Evolutionary conservation across 2,888 invertebrate genomes (phyloP).

Genomic region (Trachelus stipa): DNA sequence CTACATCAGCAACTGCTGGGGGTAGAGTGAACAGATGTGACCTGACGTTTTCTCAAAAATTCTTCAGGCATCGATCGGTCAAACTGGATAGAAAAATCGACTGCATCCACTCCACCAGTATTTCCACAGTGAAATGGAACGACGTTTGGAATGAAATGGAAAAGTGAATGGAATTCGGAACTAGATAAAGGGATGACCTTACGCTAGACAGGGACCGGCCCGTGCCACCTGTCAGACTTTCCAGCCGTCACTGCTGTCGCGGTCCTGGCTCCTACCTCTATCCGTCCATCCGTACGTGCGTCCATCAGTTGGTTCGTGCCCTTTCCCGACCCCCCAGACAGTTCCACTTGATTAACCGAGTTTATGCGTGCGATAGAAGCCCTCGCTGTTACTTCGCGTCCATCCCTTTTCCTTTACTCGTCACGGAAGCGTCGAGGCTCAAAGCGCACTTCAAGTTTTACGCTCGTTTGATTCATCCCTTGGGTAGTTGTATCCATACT

Average conservation of each 20-base stretch:
- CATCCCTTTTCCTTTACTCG: no score
- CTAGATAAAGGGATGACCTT: no score
- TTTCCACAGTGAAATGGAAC: no score
- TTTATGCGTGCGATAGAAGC: constrained; percentile 54
- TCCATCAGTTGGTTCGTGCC: constrained; percentile 10
- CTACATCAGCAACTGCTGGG: no score
- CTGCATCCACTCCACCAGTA: no score
- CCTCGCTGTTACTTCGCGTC: constrained; percentile 2
- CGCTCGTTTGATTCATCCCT: not conserved
- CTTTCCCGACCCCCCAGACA: constrained; percentile 38
- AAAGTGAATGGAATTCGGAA: no score
- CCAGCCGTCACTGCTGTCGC: constrained; percentile 15
- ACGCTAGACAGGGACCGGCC: constrained; percentile 11
- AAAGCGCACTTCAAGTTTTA: not conserved
- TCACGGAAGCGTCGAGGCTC: not conserved
- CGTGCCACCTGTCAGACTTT: constrained; percentile 50
- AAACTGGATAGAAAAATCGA: no score
- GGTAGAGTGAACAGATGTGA: not conserved
- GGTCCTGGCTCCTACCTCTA: not conserved
- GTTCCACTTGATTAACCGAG: constrained; percentile 62
- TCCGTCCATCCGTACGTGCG: constrained; percentile 10
- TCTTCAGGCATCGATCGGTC: no score
- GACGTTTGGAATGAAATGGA: no score
- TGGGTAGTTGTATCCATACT: no score
- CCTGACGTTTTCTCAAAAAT: not conserved